A percentile compares a stretch with the other conserved stretches of the same genome.
phyloP scores from a whole-genome alignment of 2,113 vertebrate species.

The Apeltes quadracus region DNA sequence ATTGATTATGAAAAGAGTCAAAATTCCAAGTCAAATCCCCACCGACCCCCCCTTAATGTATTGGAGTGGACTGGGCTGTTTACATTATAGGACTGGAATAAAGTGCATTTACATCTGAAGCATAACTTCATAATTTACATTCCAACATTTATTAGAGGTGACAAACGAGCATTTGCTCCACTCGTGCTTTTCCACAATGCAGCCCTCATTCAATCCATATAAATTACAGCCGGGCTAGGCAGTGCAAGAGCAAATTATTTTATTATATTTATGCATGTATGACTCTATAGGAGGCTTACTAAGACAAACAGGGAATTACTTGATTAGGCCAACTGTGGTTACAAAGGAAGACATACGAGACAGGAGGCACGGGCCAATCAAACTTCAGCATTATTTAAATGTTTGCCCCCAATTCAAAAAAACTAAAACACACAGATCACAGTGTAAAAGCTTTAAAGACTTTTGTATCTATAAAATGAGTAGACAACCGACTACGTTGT shows the following conservation, averaged over 20 bases:
- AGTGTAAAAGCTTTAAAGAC: slow-evolving; percentile 43
- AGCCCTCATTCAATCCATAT: slow-evolving; percentile 85
- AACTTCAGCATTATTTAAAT: slow-evolving; percentile 66
- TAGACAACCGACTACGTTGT: slow-evolving; percentile 6
- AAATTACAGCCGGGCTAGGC: slow-evolving; percentile 81
- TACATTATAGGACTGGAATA: slow-evolving; percentile 99
- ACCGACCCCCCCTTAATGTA: slow-evolving; percentile 77
- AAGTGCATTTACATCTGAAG: slow-evolving; percentile 99
- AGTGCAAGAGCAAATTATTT: slow-evolving; percentile 85
- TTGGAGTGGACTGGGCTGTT: slow-evolving; percentile 80
- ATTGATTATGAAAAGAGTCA: slow-evolving; percentile 98
- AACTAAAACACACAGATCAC: slow-evolving; percentile 44
- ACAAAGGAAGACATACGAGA: slow-evolving; percentile 75
- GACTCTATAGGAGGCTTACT: slow-evolving; percentile 80
- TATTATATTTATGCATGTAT: slow-evolving; percentile 85
- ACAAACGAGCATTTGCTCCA: slow-evolving; percentile 86
- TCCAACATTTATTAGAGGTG: slow-evolving; percentile 99
- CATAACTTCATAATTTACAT: slow-evolving; percentile 99
- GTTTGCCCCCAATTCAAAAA: slow-evolving; percentile 60
- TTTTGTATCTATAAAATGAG: slow-evolving; percentile 9
- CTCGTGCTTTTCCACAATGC: slow-evolving; percentile 85
- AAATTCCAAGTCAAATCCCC: slow-evolving; percentile 90
- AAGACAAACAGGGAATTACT: slow-evolving; percentile 77
- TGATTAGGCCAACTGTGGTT: slow-evolving; percentile 75
- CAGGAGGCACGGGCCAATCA: slow-evolving; percentile 57